phyloP scores from a whole-genome alignment of 2,888 invertebrate genomes.

The Mallateleia sp. region DNA sequence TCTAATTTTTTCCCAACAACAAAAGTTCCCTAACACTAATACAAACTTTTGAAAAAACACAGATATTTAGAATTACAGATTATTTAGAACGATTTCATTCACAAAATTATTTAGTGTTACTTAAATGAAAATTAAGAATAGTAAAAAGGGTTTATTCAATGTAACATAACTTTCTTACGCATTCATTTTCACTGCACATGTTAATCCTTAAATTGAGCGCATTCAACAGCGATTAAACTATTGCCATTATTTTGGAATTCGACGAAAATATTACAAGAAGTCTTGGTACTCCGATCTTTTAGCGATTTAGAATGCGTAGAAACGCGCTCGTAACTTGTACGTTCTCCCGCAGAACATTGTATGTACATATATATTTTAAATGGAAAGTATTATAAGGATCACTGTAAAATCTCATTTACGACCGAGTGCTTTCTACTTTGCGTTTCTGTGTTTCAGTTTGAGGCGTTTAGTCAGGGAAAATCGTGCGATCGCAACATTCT shows the following conservation, averaged over 20 bases:
- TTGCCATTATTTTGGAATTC: slow-evolving; percentile 63
- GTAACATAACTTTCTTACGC: too few species aligned
- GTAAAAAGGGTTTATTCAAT: too few species aligned
- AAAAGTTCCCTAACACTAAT: too few species aligned
- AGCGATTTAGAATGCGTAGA: not conserved
- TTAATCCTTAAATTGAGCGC: too few species aligned
- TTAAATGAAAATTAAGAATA: too few species aligned
- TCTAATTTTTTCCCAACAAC: too few species aligned
- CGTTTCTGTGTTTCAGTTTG: not conserved
- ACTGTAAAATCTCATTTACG: slow-evolving; percentile 9
- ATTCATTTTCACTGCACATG: too few species aligned
- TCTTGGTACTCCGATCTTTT: slow-evolving; percentile 62
- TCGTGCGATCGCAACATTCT: not conserved
- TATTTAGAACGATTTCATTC: too few species aligned
- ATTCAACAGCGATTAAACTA: not conserved
- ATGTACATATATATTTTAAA: slow-evolving; percentile 80
- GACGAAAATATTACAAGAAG: slow-evolving; percentile 70
- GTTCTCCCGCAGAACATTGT: slow-evolving; percentile 46
- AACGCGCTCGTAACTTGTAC: slow-evolving; percentile 6
- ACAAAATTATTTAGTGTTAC: too few species aligned
- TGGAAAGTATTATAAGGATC: slow-evolving; percentile 79
- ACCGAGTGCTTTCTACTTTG: not conserved
- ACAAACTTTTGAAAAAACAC: too few species aligned
- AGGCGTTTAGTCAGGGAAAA: not conserved
- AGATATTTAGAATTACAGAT: too few species aligned